Evolutionary conservation across 2,888 invertebrate species (phyloP), one percentile per base, ranked within the genome.

Genomic region (Acanthosepion lycidas): DNA sequence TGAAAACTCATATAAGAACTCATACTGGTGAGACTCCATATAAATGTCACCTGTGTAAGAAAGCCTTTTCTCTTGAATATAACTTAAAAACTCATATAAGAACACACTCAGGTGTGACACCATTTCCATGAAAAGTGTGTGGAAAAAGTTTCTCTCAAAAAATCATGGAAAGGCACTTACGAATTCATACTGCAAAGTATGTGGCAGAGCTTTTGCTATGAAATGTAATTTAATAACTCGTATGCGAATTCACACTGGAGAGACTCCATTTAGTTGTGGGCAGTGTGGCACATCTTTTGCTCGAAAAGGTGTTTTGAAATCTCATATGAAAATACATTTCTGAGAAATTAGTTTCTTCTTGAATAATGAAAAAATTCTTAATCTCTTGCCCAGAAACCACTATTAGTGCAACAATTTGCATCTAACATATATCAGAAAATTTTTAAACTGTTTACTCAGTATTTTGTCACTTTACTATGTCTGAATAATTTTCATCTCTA

Each of bases 101-200:
- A n/a, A 91, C 33, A 91, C 91, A 91, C 23, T n/a, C 33, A n/a
- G 48, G 59, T 23, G 23, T 59, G 59, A 59, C 59, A 59, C 59
- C 59, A 23, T 59, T 59, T 59, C 23, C 23, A 1, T 59, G 59
- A 23, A 6, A 59, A 59, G 23, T 59, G 3, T 59, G 59, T 59
- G 59, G 59, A 20, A 59, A 59, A 59, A 20, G 59, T 59, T 59
- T 59, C 23, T 59, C 59, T 6, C 59, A 59, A 23, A 59, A 59
- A 59, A 59, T 59, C 5, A 59, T 59, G 59, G 59, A 59, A 95
- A 98, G 98, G 23, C 98, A 98, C 96, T 97, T 98, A 95, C 98
- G 98, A 96, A 59, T 23, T 20, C 49, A 33, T 3, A n/a, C n/a
- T 93, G 93, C 20, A 55, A 93, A 28, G 33, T 93, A 48, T 92